phyloP scores from a whole-genome alignment of 1,140 invertebrate species.

The Drosophila miranda region DNA sequence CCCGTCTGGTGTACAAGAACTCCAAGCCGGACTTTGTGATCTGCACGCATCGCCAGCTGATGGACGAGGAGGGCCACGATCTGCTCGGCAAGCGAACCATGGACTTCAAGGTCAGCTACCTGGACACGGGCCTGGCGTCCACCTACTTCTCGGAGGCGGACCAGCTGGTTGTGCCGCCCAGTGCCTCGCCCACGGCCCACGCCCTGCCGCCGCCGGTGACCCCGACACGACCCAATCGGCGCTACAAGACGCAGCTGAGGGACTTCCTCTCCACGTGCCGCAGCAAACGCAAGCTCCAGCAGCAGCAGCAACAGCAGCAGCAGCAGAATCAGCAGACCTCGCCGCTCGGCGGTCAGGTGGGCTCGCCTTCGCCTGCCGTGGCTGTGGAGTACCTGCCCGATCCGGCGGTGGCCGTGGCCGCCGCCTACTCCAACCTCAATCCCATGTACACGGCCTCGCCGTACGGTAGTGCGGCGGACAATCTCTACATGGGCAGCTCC shows the following conservation, averaged over 20 bases:
- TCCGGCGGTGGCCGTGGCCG: slow-evolving; percentile 87
- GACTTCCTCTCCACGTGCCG: slow-evolving; percentile 96
- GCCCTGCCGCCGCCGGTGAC: slow-evolving; percentile 84
- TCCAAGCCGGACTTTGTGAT: slow-evolving; percentile 99
- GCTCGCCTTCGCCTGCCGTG: slow-evolving; percentile 83
- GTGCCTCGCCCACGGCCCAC: slow-evolving; percentile 77
- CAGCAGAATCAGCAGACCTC: slow-evolving; percentile 83
- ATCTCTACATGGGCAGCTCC: slow-evolving; percentile 87
- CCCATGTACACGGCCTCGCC: slow-evolving; percentile 88
- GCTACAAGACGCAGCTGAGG: slow-evolving; percentile 95
- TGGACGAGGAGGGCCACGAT: slow-evolving; percentile 99
- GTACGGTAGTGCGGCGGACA: slow-evolving; percentile 84
- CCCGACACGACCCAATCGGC: slow-evolving; percentile 90
- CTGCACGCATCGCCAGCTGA: slow-evolving; percentile 97
- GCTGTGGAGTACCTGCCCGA: slow-evolving; percentile 87
- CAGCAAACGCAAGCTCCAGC: slow-evolving; percentile 92
- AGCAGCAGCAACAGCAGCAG: slow-evolving; percentile 82
- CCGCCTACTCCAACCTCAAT: slow-evolving; percentile 92
- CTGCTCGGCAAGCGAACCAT: slow-evolving; percentile 97
- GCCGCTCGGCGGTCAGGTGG: slow-evolving; percentile 79
- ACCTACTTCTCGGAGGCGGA: slow-evolving; percentile 94
- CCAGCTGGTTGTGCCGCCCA: slow-evolving; percentile 87
- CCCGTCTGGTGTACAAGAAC: slow-evolving; percentile 98
- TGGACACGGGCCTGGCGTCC: slow-evolving; percentile 95
- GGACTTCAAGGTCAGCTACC: slow-evolving; percentile 98